These are phyloP conservation scores for Chondrilla cf. caribensis DNA, from an alignment of 37 sponge, comb jelly and placozoan species.

Conservation along the genomic window DNA sequence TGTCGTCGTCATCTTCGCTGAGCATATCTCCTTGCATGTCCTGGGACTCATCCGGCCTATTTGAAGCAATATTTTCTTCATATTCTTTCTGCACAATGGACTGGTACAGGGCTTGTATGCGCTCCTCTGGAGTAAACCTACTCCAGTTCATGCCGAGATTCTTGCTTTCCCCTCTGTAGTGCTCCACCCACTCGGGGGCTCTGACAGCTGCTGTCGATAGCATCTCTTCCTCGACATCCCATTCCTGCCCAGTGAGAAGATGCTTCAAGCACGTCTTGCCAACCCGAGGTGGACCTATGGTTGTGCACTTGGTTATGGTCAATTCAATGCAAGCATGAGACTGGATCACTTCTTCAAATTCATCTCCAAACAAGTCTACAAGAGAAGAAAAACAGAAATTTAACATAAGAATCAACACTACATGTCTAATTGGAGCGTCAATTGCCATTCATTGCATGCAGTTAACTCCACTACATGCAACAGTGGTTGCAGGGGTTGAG, in stretches of 20 bases:
- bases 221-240: background rate
- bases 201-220: background rate
- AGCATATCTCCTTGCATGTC: no score
- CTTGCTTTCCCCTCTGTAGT: background rate
- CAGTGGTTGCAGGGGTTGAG: no score
- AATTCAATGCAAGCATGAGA: background rate
- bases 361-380: background rate
- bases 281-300: constrained; percentile 9
- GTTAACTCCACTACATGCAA: no score
- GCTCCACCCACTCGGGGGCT: constrained; percentile 25
- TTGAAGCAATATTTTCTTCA: background rate
- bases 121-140: background rate
- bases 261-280: constrained; percentile 20
- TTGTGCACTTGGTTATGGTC: constrained; percentile 12
- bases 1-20: no score
- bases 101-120: background rate
- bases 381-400: no score
- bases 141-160: background rate
- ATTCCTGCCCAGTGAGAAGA: constrained; percentile 1
- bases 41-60: no score
- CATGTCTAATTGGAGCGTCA: no score
- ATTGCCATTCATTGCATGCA: no score
- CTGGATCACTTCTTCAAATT: background rate
- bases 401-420: no score
- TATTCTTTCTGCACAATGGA: background rate